Conservation (phyloP, 2,113 vertebrate species). For the Passer domesticus region DNA sequence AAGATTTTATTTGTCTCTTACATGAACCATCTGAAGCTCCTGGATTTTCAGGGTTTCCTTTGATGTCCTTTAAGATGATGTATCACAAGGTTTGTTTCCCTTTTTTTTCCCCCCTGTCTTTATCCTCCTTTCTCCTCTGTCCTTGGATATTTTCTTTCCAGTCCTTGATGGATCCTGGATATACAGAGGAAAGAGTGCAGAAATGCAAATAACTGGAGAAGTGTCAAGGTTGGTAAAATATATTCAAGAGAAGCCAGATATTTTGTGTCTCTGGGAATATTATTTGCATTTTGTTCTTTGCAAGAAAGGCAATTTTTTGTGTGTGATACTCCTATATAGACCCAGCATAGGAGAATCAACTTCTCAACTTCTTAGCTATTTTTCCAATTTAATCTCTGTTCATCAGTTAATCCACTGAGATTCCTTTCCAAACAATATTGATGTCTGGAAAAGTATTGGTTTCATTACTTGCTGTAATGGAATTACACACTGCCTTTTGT, state of each 20-base stretch:
- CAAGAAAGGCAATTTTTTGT: neutral
- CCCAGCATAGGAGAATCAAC: neutral
- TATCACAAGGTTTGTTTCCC: neutral
- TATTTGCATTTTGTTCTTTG: conserved; percentile 22
- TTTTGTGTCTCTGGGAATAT: neutral
- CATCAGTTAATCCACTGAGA: neutral
- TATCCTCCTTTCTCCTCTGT: neutral
- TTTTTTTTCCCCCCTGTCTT: accelerated
- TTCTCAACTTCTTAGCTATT: neutral
- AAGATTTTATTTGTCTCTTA: neutral
- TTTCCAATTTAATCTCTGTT: conserved; percentile 26
- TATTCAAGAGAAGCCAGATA: neutral
- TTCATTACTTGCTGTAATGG: conserved; percentile 43
- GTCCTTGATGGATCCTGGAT: neutral
- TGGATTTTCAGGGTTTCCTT: neutral
- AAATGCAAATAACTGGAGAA: neutral
- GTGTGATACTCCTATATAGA: neutral
- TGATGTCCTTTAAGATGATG: neutral
- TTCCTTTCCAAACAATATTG: conserved; percentile 12
- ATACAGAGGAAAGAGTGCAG: neutral
- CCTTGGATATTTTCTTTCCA: neutral
- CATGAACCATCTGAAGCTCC: neutral
- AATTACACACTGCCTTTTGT: neutral
- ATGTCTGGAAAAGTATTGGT: conserved; percentile 10
- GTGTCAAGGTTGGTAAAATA: neutral